Percentiles rank a stretch among this genome's conserved stretches.
These are phyloP conservation scores for Epinephelus malabaricus DNA, from an alignment of 2,797 vertebrate genomes.

Conservation along the genomic window DNA sequence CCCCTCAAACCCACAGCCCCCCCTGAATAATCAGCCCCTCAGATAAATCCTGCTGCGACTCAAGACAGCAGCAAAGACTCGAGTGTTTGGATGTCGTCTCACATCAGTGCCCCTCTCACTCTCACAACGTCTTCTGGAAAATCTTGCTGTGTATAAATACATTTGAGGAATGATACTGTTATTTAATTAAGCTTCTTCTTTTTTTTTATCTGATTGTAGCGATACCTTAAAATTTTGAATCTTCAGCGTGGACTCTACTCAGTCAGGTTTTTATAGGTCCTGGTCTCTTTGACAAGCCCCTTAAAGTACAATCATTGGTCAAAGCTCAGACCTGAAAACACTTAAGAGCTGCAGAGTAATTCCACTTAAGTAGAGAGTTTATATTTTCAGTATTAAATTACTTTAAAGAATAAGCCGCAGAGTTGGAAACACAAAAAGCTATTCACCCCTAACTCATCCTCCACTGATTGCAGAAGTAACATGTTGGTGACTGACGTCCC, in stretches of 20 bases:
- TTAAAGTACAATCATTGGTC: constrained; percentile 67
- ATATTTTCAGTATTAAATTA: constrained; percentile 62
- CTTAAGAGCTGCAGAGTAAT: constrained; percentile 22
- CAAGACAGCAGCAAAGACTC: constrained; percentile 73
- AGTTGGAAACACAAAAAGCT: constrained; percentile 30
- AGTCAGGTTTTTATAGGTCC: constrained; percentile 52
- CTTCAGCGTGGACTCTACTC: constrained; percentile 58
- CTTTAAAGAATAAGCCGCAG: constrained; percentile 1
- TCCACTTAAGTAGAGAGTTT: constrained; percentile 34
- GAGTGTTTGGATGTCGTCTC: constrained; percentile 61
- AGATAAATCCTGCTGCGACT: constrained; percentile 62
- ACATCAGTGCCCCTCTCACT: constrained; percentile 59
- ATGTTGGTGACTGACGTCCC: no score
- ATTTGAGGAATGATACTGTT: constrained; percentile 79
- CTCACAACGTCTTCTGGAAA: constrained; percentile 63
- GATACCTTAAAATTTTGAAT: constrained; percentile 64
- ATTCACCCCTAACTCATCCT: background rate
- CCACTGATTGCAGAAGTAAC: background rate
- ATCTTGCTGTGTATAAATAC: constrained; percentile 82
- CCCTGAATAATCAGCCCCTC: constrained; percentile 18
- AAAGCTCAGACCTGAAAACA: constrained; percentile 41
- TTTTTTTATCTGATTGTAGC: constrained; percentile 68
- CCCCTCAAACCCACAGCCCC: background rate
- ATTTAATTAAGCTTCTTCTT: constrained; percentile 80
- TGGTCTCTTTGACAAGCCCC: constrained; percentile 45